Conservation (phyloP, 2,888 invertebrate species). For the Ophioninae sp. region DNA sequence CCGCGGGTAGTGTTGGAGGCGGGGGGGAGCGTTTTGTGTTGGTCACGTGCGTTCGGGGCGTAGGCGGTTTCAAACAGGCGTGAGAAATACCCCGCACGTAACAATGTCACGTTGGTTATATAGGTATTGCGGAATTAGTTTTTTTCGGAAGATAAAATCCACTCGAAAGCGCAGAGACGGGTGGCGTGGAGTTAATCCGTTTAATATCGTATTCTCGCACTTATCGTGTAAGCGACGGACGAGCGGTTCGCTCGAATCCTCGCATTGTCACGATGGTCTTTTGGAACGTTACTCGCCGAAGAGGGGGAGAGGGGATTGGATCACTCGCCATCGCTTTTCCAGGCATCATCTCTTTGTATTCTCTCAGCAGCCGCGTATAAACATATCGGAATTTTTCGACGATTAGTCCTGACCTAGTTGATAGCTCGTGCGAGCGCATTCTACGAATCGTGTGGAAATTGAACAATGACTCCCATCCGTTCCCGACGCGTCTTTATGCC, state of each 20-base stretch:
- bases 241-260: conserved; percentile 25
- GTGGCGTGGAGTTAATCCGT: neutral
- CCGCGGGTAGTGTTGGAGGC: conserved; percentile 14
- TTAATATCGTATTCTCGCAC: neutral
- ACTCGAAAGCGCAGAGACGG: neutral
- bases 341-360: neutral
- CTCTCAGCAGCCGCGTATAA: conserved; percentile 17
- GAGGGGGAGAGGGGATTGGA: neutral
- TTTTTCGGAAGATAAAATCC: neutral
- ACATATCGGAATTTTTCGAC: conserved; percentile 50
- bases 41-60: conserved; percentile 26
- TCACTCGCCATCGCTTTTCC: conserved; percentile 36
- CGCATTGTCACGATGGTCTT: conserved; percentile 33
- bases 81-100: neutral
- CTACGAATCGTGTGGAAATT: conserved; percentile 19
- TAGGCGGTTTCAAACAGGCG: neutral
- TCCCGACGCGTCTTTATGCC: too few species aligned
- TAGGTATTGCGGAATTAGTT: neutral
- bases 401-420: conserved; percentile 58
- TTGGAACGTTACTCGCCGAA: conserved; percentile 31
- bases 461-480: conserved; percentile 2
- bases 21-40: conserved; percentile 31
- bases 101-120: neutral
- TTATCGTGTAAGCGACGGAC: neutral
- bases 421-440: conserved; percentile 40